Evolutionary conservation across 1,140 invertebrate genomes (phyloP), one percentile per base, ranked within the genome.

Genomic region (Eumeta japonica): DNA sequence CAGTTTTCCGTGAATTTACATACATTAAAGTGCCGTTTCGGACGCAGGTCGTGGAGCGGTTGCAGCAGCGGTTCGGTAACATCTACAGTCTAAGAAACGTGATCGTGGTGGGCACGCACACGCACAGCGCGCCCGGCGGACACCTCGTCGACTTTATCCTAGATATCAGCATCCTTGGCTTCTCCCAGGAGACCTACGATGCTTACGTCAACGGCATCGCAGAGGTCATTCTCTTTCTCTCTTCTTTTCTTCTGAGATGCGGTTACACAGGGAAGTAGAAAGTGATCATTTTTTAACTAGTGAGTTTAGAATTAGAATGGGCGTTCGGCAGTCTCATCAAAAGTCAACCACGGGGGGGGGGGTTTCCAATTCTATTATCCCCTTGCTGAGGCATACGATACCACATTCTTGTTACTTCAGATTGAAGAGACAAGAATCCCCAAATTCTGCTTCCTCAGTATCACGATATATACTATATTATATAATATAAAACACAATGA

Each of bases 51-150:
- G 54, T 93, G 3, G 77, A 79, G 40, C 78, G 80, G 31, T 74
- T 94, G 15, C 63, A 83, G 48, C 45, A 71, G 11, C 63, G 77
- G 27, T 93, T 84, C 56, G 85, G 83, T 0, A 72, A 83, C 16
- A 55, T 85, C 10, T 95, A 94, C 60, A 83, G 71, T 2, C 77
- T 85, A 12, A 77, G 83, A 14, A 96, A 96, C 56, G 81, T 95
- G 2, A 88, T 92, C 63, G 73, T 96, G 12, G 89, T 86, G 52
- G 89, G 85, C 0, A 94, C 90, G 0, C 93, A 94, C 54, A 94
- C 92, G 0, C 92, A 97, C 58, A 86, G 88, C 3, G 83, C 80
- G 0, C 90, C 92, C 0, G 92, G 89, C 1, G 93, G 92, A 1
- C 91, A 86, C 62, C 81, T 93, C 52, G 86, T 92, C 62, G 85